Base-by-base conservation (phyloP, 2,797 vertebrate species). In the Ctenosaura bakeri region DNA sequence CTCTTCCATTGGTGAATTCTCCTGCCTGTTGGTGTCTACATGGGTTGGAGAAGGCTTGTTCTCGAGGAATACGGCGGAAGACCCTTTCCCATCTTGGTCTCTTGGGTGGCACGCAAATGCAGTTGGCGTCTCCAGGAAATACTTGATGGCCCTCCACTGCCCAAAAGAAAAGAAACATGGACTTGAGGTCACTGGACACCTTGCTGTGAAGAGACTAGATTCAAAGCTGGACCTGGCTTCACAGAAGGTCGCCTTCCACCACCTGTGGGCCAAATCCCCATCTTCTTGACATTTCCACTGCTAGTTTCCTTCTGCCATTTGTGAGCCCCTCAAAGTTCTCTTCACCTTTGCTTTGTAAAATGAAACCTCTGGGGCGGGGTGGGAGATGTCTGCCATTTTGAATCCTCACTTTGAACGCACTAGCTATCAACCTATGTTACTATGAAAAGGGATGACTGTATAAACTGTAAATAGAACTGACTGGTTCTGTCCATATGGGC, bases 271-370 rank as follows among this genome's bases (percentile, higher is more conserved):
- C 66, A 8, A 26, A 7, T 3, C 76, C 50, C 59, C 6, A 0
- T 66, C 74, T 1, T 4, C 6, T 69, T 32, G 32, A 29, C 1
- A 13, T 69, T 32, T 64, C 20, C 56, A 42, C 7, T 14, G 84
- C 84, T 77, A 9, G 71, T 71, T 50, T 52, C 26, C 35, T 6
- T 6, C 14, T 35, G 26, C 59, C 89, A n/a, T 69, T 46, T n/a
- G 80, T 83, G 50, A 78, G 1, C 18, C 85, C 79, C 35, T 3
- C 18, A 16, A 32, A 14, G 10, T 13, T 10, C 42, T 22, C 78
- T 77, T 26, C 20, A 5, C 73, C 73, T 77, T 77, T 18, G 89
- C 89, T 87, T 87, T 87, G 80, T 66, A n/a, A 64, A 16, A n/a
- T 0, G 26, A 78, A 54, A 38, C n/a, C n/a, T 9, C 3, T 1